These are phyloP conservation scores for Diadumene lineata DNA, from an alignment of 92 coral and sea anemone species.

Conservation along the genomic window DNA sequence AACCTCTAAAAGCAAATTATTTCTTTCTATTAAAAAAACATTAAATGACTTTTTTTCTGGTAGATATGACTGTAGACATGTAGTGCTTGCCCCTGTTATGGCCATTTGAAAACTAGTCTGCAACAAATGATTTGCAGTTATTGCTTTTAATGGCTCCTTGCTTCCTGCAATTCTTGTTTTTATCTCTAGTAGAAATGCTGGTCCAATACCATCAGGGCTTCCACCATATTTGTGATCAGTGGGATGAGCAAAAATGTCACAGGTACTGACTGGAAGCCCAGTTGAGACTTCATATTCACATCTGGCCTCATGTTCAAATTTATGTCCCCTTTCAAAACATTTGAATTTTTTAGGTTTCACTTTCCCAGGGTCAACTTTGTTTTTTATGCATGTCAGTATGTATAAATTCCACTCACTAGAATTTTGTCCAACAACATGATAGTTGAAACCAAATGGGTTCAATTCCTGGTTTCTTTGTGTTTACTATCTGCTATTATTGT, in stretches of 20 bases:
- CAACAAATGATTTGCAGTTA: constrained; percentile 44
- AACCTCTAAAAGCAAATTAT: constrained; percentile 39
- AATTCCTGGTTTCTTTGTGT: constrained; percentile 23
- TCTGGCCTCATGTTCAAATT: constrained; percentile 43
- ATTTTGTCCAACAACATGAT: constrained; percentile 42
- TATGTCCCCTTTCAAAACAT: constrained; percentile 39
- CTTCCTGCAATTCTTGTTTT: constrained; percentile 55
- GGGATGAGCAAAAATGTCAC: constrained; percentile 51
- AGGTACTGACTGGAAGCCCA: constrained; percentile 36
- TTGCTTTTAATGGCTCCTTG: constrained; percentile 28
- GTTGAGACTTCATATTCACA: constrained; percentile 27
- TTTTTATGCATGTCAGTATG: constrained; percentile 43
- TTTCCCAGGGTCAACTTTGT: constrained; percentile 49
- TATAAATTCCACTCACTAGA: constrained; percentile 21
- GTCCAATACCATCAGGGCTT: constrained; percentile 62
- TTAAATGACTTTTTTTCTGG: constrained; percentile 46
- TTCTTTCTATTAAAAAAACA: constrained; percentile 50
- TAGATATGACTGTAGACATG: constrained; percentile 48
- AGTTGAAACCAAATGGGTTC: constrained; percentile 51
- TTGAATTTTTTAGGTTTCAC: constrained; percentile 46
- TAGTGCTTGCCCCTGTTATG: constrained; percentile 41
- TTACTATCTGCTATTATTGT: constrained; percentile 34
- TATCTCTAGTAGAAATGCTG: constrained; percentile 42
- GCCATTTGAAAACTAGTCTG: constrained; percentile 51
- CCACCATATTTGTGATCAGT: constrained; percentile 47